Conservation (phyloP, 2,113 vertebrate species). For the Pachycephala philippinensis region DNA sequence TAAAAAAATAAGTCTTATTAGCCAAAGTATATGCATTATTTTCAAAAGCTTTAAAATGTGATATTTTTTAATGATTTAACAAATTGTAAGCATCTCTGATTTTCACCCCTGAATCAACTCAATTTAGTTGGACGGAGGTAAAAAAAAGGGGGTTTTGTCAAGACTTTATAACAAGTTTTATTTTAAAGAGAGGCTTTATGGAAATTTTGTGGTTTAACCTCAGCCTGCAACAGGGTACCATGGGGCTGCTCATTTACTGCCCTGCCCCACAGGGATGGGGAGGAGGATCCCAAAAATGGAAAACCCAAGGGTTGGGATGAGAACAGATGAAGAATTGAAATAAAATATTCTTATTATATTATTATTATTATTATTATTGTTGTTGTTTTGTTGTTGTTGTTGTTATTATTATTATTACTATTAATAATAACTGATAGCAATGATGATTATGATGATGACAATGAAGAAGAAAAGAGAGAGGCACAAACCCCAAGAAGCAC, state of each 20-base stretch:
- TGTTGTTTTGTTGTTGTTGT: too few species aligned
- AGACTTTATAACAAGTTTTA: neutral
- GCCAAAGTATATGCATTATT: neutral
- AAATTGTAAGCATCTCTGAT: neutral
- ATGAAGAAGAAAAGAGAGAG: neutral
- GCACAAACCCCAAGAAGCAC: neutral
- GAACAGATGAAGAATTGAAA: neutral
- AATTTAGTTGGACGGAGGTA: neutral
- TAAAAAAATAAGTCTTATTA: neutral
- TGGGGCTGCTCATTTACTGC: neutral
- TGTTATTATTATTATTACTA: neutral
- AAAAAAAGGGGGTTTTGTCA: neutral
- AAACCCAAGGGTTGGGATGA: neutral
- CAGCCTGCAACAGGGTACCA: neutral
- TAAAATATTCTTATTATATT: neutral
- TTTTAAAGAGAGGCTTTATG: neutral
- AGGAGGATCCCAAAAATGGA: neutral
- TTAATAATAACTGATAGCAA: neutral
- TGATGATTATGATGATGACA: neutral
- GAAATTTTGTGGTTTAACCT: rapidly evolving
- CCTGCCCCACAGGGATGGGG: neutral
- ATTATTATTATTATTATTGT: neutral
- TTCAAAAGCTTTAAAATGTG: neutral
- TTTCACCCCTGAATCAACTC: neutral
- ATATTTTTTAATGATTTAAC: neutral